Base-by-base conservation (phyloP, 2,888 invertebrate genomes). In the Drosophila falleni region DNA sequence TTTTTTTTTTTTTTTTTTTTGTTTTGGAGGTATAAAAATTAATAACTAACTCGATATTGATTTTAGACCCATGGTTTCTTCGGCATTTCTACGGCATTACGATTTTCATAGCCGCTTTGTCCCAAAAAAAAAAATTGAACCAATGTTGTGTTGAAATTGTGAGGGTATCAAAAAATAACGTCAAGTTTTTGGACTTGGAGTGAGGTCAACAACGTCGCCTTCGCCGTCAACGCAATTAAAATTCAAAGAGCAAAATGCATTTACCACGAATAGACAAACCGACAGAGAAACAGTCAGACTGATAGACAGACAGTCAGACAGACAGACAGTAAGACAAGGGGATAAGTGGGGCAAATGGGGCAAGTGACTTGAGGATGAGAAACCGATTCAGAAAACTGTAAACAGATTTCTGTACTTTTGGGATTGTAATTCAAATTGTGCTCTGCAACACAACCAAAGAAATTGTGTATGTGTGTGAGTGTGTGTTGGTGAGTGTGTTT, bases 231-330 rank as follows among this genome's bases (percentile, higher is more conserved):
- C 62, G 78, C 84, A 83, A 82, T 82, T 82, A 82, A 82, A 75
- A 82, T 82, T 82, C 82, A 83, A 75, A 80, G 72, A 69, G 87
- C 87, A 80, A 66, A 87, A 81, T 87, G 84, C 85, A 81, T 81
- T 87, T 84, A 66, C 83, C 50, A 61, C 70, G 65, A 71, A 71
- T 49, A 60, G 46, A 56, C 42, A 47, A 53, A 37, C 15, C 10
- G 51, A 41, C 13, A 16, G 41, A 5, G n/a, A 13, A 23, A 33
- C 19, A 8, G n/a, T 33, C 19, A 19, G 15, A 23, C 8, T 2
- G 44, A 46, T n/a, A 44, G 44, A 29, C 6, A 9, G 8, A 50
- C 9, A 9, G 37, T 15, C 15, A n/a, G 31, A 19, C 29, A 23
- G 29, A 23, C 13, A 41, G 41, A 54, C 10, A 11, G n/a, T n/a